A percentile compares a stretch with the other conserved stretches of the same genome.
Conservation (phyloP, 1,140 invertebrate species). For the Drosophila navojoa region DNA sequence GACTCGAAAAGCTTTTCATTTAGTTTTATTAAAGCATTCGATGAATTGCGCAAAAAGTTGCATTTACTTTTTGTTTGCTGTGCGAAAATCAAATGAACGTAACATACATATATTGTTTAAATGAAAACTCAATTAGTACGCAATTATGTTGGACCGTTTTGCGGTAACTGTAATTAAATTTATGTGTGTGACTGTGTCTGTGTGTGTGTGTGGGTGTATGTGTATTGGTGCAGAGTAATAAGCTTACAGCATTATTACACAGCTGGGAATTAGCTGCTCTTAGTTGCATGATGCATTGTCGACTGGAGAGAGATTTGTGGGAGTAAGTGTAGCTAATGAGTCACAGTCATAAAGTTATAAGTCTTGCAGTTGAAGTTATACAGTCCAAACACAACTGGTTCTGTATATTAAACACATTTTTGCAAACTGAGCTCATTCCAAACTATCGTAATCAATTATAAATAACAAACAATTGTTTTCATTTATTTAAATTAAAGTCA, state of each 20-base stretch:
- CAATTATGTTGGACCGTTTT: slow-evolving; percentile 60
- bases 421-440: no score
- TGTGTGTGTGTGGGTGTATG: slow-evolving; percentile 4
- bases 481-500: no score
- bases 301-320: no score
- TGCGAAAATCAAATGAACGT: slow-evolving; percentile 18
- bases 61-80: slow-evolving; percentile 18
- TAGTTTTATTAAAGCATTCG: slow-evolving; percentile 68
- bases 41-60: slow-evolving; percentile 44
- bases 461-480: no score
- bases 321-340: no score
- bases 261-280: background rate
- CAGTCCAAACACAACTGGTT: no score
- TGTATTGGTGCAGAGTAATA: background rate
- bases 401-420: no score
- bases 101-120: slow-evolving; percentile 7
- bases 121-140: slow-evolving; percentile 62
- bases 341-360: no score
- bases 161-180: slow-evolving; percentile 12
- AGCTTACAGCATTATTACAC: slow-evolving; percentile 21
- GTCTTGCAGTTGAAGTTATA: no score
- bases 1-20: slow-evolving; percentile 65
- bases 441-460: no score
- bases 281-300: background rate
- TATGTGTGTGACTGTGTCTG: slow-evolving; percentile 10